These are phyloP conservation scores for Ectropis grisescens DNA, from an alignment of 1,140 invertebrate genomes.

Conservation along the genomic window DNA sequence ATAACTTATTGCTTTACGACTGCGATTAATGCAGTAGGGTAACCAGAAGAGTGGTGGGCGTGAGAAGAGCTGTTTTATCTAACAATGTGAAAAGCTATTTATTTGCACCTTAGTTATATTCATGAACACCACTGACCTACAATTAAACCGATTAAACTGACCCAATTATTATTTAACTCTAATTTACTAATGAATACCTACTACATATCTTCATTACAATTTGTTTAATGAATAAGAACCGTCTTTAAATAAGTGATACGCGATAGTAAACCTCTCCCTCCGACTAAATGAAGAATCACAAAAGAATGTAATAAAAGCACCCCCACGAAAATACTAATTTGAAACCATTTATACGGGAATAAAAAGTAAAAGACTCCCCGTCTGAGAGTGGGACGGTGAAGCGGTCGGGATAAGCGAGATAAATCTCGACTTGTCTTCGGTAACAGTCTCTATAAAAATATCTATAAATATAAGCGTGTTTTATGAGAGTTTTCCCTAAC, in stretches of 20 bases:
- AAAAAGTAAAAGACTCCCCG: slow-evolving; percentile 32
- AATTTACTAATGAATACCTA: no score
- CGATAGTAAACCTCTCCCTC: no score
- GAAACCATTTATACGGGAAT: slow-evolving; percentile 44
- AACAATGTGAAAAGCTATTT: no score
- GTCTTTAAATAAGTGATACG: no score
- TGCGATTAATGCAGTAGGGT: slow-evolving; percentile 25
- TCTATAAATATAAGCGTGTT: slow-evolving; percentile 21
- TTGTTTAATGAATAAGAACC: no score
- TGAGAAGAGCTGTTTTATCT: no score
- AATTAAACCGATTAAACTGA: no score
- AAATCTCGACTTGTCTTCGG: slow-evolving; percentile 25
- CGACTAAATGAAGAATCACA: slow-evolving; percentile 17
- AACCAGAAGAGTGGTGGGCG: no score
- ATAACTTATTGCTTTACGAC: slow-evolving; percentile 36
- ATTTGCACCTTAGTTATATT: no score
- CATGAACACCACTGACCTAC: no score
- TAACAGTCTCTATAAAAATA: slow-evolving; percentile 17
- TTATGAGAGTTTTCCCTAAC: slow-evolving; percentile 16
- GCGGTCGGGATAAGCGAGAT: slow-evolving; percentile 27
- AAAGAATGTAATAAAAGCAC: slow-evolving; percentile 33
- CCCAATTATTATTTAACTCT: no score
- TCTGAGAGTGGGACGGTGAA: slow-evolving; percentile 28
- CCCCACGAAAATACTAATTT: slow-evolving; percentile 44
- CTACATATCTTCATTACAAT: no score